Base-by-base conservation (phyloP, 2,888 invertebrate genomes). In the Pristionchus entomophagus region DNA sequence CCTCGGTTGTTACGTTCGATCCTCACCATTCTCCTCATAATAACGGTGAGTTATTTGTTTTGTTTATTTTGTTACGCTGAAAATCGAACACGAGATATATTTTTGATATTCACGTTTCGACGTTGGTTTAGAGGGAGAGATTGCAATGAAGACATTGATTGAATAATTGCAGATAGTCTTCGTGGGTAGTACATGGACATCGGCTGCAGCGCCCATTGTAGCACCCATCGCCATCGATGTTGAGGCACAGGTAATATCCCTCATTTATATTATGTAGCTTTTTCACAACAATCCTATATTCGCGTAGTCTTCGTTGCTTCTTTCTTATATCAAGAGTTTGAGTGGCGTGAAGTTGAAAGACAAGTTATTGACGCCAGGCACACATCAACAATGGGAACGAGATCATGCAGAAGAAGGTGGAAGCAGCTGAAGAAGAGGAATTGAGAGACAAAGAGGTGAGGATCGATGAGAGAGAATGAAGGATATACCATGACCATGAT, bases 1-100 rank as follows among this genome's bases (percentile, higher is more conserved):
- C 89, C 86, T 29, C 89, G 89, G 3, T 59, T 87, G 14, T 81
- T 86, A 49, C 87, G 89, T 8, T 84, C 87, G 22, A 2, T 87
- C 19, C 59, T 87, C 29, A 53, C 87, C 38, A 49, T 89, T 14
- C 10, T 56, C 51, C 32, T 86, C 59, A 45, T 86, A 29, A n/a
- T 85, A 6, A 29, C 82, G 59, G 82, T 87, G 12, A 26, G 88
- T 19, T 29, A 59, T 69, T 62, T 26, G 22, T 29, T n/a, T 62
- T 62, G 29, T 26, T 62, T 62, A 29, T 62, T 62, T 56, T 56
- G 1, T 26, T 56, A 26, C 4, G 1, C 2, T 56, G n/a, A n/a
- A n/a, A n/a, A n/a, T n/a, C n/a, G n/a, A n/a, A n/a, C n/a, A n/a
- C n/a, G n/a, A n/a, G n/a, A n/a, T n/a, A n/a, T n/a, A n/a, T n/a